Evolutionary conservation across 2,888 invertebrate species (phyloP).

Genomic region (Gerris lacustris): DNA sequence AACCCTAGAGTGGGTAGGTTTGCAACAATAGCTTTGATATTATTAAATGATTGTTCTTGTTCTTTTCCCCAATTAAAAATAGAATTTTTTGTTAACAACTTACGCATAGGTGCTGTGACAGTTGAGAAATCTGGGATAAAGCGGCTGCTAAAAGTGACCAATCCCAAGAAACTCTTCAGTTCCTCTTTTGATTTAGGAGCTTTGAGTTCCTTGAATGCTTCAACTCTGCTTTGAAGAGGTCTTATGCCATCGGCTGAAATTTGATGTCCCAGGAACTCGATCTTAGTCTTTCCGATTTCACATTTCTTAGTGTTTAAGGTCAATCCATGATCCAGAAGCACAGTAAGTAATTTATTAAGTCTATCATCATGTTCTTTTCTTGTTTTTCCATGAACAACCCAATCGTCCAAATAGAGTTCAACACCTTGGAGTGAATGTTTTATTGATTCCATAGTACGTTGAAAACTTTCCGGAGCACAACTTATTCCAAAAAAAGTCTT

Average conservation of each 20-base stretch:
- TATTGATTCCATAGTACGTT: conserved; percentile 2
- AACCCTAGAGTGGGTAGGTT: neutral
- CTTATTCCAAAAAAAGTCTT: conserved; percentile 11
- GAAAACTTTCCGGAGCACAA: conserved; percentile 13
- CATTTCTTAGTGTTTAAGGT: neutral
- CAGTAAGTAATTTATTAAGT: neutral
- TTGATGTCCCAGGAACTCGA: neutral
- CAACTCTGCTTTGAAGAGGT: neutral
- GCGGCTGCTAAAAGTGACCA: neutral
- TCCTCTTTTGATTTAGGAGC: neutral
- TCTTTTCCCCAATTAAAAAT: neutral
- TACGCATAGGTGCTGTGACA: neutral
- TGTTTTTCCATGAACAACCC: neutral
- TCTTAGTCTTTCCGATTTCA: neutral
- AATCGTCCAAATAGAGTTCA: neutral
- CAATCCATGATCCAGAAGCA: neutral
- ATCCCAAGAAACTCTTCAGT: neutral
- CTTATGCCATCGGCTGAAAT: neutral
- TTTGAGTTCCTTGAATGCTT: neutral
- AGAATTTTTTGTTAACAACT: neutral
- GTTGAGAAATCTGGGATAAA: neutral
- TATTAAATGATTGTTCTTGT: neutral
- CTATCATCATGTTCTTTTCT: neutral
- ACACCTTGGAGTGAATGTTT: neutral
- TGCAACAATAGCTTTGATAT: neutral